These are phyloP conservation scores for Chionis minor DNA, from an alignment of 2,113 vertebrate species.

Conservation along the genomic window DNA sequence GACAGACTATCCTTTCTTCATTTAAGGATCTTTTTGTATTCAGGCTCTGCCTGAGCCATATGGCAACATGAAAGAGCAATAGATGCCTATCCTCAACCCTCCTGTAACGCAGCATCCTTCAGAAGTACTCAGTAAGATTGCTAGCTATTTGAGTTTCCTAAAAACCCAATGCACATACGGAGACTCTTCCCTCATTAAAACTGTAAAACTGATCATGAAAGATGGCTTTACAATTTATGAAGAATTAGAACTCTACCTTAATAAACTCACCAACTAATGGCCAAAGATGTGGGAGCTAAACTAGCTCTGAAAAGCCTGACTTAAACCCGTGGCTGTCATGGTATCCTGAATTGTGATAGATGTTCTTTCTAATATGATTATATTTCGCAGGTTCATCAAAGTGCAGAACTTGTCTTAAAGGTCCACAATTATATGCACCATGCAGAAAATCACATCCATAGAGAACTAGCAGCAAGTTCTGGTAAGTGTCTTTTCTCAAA, in stretches of 20 bases:
- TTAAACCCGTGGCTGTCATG: background rate
- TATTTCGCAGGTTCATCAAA: background rate
- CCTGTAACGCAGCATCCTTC: too few species aligned
- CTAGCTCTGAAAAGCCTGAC: background rate
- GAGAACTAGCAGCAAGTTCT: background rate
- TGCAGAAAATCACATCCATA: background rate
- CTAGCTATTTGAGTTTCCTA: background rate
- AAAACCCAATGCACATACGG: background rate
- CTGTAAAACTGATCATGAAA: background rate
- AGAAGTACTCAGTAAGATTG: too few species aligned
- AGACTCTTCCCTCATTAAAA: background rate
- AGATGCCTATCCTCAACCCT: background rate
- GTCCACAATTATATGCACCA: background rate
- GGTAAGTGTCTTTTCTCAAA: background rate
- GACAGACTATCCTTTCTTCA: background rate
- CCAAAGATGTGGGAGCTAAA: background rate
- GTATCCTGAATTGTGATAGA: rapidly evolving
- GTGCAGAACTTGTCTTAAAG: background rate
- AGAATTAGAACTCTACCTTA: background rate
- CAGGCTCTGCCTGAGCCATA: background rate
- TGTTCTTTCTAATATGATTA: background rate
- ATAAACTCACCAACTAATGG: background rate
- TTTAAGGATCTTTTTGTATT: background rate
- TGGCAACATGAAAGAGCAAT: background rate
- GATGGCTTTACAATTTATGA: background rate